A percentile compares a stretch with the other conserved stretches of the same genome.
Evolutionary conservation across 1,140 invertebrate genomes (phyloP).

Genomic region (Drosophila subobscura): DNA sequence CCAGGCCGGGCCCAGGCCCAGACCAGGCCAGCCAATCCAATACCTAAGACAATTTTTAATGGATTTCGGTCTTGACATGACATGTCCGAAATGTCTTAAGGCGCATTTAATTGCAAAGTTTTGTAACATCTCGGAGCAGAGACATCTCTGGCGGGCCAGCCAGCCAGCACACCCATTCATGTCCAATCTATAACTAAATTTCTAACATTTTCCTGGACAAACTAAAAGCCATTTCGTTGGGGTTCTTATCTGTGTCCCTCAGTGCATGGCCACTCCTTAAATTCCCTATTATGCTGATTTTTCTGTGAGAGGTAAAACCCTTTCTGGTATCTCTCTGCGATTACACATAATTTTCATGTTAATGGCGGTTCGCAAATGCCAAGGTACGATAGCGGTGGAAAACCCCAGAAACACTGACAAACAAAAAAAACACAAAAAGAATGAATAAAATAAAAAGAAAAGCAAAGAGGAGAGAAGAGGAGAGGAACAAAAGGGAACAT

Average conservation of each 20-base stretch:
- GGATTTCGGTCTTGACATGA: conserved; percentile 73
- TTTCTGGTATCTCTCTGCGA: conserved; percentile 29
- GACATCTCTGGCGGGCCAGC: conserved; percentile 10
- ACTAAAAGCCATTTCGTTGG: conserved; percentile 17
- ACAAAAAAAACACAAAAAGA: conserved; percentile 18
- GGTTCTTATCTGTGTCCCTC: not conserved
- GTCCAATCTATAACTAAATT: conserved; percentile 9
- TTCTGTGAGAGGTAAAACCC: conserved; percentile 29
- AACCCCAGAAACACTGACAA: conserved; percentile 1
- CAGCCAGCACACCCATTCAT: not conserved
- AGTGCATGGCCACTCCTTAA: not conserved
- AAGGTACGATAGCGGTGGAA: conserved; percentile 27
- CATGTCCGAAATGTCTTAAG: conserved; percentile 34
- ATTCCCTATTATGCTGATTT: conserved; percentile 4
- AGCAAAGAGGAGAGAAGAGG: not conserved
- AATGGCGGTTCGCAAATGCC: conserved; percentile 53
- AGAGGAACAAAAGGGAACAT: conserved; percentile 9
- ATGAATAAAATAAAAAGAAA: conserved; percentile 20
- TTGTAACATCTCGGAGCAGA: conserved; percentile 58
- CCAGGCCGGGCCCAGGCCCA: conserved; percentile 5
- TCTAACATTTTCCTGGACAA: not conserved
- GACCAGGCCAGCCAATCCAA: conserved; percentile 12
- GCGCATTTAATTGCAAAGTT: conserved; percentile 75
- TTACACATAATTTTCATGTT: conserved; percentile 63
- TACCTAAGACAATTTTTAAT: conserved; percentile 75